These are phyloP conservation scores for Syngnathus rostellatus DNA, from an alignment of 2,797 vertebrate genomes.

Conservation along the genomic window DNA sequence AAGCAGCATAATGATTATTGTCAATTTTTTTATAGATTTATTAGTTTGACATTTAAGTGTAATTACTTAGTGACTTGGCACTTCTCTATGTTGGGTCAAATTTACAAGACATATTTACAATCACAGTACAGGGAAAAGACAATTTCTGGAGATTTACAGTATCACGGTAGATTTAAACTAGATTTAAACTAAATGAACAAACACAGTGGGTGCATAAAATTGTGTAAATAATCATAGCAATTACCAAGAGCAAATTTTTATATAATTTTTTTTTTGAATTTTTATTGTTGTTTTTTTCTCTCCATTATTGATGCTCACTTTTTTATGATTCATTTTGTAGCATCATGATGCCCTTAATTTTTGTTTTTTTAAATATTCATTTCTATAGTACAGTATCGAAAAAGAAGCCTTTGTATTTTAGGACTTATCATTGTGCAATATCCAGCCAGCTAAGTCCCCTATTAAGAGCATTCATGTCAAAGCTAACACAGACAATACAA, in stretches of 20 bases:
- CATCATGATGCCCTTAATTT: no score
- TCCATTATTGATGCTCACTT: not conserved
- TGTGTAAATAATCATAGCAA: not conserved
- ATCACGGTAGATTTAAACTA: not conserved
- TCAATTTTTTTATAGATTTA: no score
- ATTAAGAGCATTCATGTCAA: slow-evolving; percentile 5
- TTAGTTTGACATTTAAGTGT: no score
- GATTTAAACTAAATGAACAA: not conserved
- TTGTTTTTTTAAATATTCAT: not conserved
- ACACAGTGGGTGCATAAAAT: not conserved
- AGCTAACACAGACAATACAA: slow-evolving; percentile 23
- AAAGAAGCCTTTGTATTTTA: not conserved
- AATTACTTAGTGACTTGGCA: no score
- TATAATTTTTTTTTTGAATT: no score
- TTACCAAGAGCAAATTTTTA: not conserved
- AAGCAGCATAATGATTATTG: no score
- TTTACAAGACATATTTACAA: not conserved
- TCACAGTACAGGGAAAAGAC: not conserved
- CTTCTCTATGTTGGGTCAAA: no score
- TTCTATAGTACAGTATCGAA: not conserved
- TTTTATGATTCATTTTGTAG: not conserved
- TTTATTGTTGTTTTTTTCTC: no score
- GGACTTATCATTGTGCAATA: slow-evolving; percentile 3
- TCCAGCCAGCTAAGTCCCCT: slow-evolving; percentile 10
- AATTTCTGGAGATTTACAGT: not conserved